Conservation (phyloP, 2,797 vertebrate species). For the Diceros bicornis region DNA sequence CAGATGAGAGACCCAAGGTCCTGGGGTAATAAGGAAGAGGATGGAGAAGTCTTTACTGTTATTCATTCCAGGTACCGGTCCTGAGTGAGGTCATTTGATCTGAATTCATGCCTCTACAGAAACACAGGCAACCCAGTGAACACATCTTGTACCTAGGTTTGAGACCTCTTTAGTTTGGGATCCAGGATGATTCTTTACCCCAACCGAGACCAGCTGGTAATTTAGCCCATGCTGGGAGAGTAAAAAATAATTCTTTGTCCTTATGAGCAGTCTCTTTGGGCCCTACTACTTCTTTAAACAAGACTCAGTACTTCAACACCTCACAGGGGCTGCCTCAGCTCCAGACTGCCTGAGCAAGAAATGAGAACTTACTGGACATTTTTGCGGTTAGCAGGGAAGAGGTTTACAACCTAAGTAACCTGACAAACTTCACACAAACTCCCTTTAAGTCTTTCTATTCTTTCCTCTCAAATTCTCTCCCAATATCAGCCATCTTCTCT, state of each 20-base stretch:
- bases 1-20: not conserved
- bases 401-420: not conserved
- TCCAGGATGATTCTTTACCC: not conserved
- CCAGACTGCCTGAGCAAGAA: not conserved
- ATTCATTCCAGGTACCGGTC: too few relatives aligned
- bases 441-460: not conserved
- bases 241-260: not conserved
- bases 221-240: not conserved
- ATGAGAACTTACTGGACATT: not conserved
- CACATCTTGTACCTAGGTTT: not conserved
- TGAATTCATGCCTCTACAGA: not conserved
- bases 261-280: not conserved
- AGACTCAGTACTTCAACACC: not conserved
- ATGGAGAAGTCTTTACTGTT: not conserved
- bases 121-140: not conserved
- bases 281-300: not conserved
- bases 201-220: not conserved
- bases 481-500: not conserved
- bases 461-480: not conserved
- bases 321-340: not conserved
- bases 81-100: rapidly evolving
- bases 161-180: not conserved
- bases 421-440: not conserved
- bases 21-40: not conserved
- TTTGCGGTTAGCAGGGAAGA: not conserved